Evolutionary conservation across 2,113 vertebrate species (phyloP), one percentile per base, ranked within the genome.

Genomic region (Scatophagus argus): DNA sequence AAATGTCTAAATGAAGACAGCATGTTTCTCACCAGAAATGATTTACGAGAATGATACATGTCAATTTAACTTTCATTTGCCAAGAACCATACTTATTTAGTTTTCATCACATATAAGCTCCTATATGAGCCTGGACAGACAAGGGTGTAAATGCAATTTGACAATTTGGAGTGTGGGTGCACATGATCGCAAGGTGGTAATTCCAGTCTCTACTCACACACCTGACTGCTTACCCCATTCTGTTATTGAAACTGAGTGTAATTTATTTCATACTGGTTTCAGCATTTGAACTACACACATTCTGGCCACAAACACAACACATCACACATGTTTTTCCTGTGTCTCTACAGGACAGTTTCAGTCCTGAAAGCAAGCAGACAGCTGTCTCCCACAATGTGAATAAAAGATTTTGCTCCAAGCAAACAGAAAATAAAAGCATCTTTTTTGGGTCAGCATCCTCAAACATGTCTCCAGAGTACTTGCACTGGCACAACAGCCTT

Each of bases 391-490:
- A 80, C 19, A 71, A 61, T 84, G 69, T 91, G 88, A 91, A 92
- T 92, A 86, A 91, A 92, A 90, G 23, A 89, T 90, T 77, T 87
- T n/a, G 52, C 83, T 88, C 31, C 58, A 27, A 85, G 86, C 86
- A 78, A 65, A 84, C 36, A 39, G 29, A 62, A 58, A 78, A 77
- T 83, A 86, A 86, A 87, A n/a, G 29, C 23, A 0, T 77, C n/a
- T 80, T 77, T 91, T 89, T 88, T 83, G 64, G 87, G 85, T 89
- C 88, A 86, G 25, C 63, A 44, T 81, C 29, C 52, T 89, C 63
- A 19, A 74, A 62, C 43, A 16, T 3, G 12, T 56, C 55, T 70
- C 19, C 31, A 21, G 47, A 84, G 69, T 54, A 47, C 56, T 75
- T 19, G 34, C 17, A 64, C 54, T 46, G 47, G 51, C 67, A 68